Conservation (phyloP, 2,113 vertebrate genomes). For the Collichthys lucidus region DNA sequence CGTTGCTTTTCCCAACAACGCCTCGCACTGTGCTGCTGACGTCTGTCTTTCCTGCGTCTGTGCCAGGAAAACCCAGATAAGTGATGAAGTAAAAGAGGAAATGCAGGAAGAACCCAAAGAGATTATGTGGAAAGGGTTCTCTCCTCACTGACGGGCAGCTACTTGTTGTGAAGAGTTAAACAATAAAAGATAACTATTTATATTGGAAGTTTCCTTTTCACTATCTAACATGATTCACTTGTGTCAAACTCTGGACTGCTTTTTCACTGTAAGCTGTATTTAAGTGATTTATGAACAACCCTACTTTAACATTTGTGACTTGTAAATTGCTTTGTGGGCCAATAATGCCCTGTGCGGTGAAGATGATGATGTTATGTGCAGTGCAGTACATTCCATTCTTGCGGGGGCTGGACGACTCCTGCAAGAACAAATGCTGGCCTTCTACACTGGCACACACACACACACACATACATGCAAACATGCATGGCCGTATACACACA, state of each 20-base stretch:
- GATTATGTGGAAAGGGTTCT: constrained; percentile 37
- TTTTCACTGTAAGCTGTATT: background rate
- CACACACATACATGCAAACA: constrained; percentile 4
- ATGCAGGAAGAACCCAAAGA: constrained; percentile 40
- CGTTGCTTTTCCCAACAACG: constrained; percentile 44
- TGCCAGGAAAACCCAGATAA: constrained; percentile 72
- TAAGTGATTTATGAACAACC: background rate
- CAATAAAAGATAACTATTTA: constrained; percentile 3
- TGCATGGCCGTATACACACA: background rate
- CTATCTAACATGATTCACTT: constrained; percentile 1
- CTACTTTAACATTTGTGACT: background rate
- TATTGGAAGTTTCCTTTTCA: background rate
- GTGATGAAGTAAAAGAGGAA: constrained; percentile 58
- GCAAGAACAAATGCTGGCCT: constrained; percentile 28
- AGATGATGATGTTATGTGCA: background rate
- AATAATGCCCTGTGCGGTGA: background rate
- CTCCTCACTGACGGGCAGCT: constrained; percentile 5
- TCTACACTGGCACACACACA: constrained; percentile 5
- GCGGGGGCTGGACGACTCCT: constrained; percentile 26
- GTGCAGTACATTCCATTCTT: constrained; percentile 56
- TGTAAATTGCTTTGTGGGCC: background rate
- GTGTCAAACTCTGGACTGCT: background rate
- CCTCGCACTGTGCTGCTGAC: constrained; percentile 53
- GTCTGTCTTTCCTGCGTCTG: constrained; percentile 64
- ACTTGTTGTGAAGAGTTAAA: constrained; percentile 7